Base-by-base conservation (phyloP, 2,888 invertebrate genomes). In the Drosophila helvetica region DNA sequence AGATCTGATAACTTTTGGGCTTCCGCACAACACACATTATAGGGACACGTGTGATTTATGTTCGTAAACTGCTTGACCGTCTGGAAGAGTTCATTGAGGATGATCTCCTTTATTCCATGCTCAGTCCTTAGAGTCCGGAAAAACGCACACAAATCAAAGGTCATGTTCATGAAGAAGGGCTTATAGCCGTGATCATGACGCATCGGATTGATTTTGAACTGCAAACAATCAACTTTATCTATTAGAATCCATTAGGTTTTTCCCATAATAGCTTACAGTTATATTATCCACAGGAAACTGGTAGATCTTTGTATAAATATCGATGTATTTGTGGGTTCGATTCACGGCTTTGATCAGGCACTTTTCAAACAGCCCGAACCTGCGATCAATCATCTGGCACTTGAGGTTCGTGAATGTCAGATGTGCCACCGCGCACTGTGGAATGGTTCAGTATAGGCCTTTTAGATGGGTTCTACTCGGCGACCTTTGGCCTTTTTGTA, bases 331-430 rank as follows among this genome's bases (percentile, higher is more conserved):
- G 54, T 75, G 71, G 0, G 60, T 70, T 6, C 75, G 64, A 61
- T 76, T 76, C 5, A 75, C 63, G 1, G 76, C 66, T 52, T 72
- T 76, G 10, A 75, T 64, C 6, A 25, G 38, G 25, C 75, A 76
- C 3, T 45, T 54, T 1, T 72, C 58, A 15, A 67, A 67, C 3
- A 53, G 22, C 10, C n/a, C 6, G 19, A 43, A 65, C 8, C 38
- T 19, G 9, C n/a, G 42, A 25, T 75, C 71, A 3, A 43, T 1
- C 17, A 43, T 30, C 9, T 45, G 18, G 17, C 75, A 75, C 22
- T 75, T 75, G 1, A 75, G 48, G 19, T 75, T 75, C 6, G 75
- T 75, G 18, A 73, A 73, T 15, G 53, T 56, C 15, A 70, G 10
- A 18, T 70, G 27, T 17, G 33, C 38, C 18, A 19, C 4, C n/a